These are phyloP conservation scores for Beroe ovata DNA, from an alignment of 37 sponge, comb jelly and placozoan genomes.

Conservation along the genomic window DNA sequence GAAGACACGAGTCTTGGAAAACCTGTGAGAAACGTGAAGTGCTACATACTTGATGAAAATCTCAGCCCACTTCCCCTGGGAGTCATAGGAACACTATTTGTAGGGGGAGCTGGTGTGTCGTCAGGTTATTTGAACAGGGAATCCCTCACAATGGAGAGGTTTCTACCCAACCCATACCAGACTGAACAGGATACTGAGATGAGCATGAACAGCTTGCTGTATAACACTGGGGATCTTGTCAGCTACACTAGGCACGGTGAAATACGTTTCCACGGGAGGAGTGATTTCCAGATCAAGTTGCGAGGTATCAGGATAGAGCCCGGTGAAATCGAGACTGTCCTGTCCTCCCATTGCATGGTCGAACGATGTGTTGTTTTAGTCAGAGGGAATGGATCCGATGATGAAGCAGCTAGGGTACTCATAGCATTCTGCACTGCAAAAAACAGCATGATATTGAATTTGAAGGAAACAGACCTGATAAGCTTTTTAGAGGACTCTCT, in stretches of 20 bases:
- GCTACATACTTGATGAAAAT: background rate
- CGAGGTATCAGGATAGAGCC: conserved; percentile 74
- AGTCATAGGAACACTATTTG: conserved; percentile 55
- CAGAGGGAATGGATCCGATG: background rate
- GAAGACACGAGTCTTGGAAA: background rate
- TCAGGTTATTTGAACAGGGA: conserved; percentile 66
- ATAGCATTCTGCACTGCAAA: conserved; percentile 68
- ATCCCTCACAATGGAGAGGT: conserved; percentile 18
- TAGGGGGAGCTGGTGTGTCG: conserved; percentile 71
- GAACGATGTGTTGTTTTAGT: conserved; percentile 58
- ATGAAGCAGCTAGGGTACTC: conserved; percentile 24
- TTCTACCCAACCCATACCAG: conserved; percentile 55
- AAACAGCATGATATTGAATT: background rate
- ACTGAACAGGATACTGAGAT: background rate
- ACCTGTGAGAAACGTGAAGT: background rate
- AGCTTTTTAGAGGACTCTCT: conserved; percentile 32
- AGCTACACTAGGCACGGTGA: conserved; percentile 62
- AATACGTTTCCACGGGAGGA: conserved; percentile 69
- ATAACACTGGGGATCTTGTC: conserved; percentile 56
- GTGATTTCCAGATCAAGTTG: conserved; percentile 74
- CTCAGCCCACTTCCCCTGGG: conserved; percentile 46
- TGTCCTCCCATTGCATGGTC: conserved; percentile 8
- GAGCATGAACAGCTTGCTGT: conserved; percentile 67
- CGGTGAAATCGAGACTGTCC: conserved; percentile 69
- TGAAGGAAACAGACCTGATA: background rate